Conservation (phyloP, 2,797 vertebrate species). For the Ispidina picta region DNA sequence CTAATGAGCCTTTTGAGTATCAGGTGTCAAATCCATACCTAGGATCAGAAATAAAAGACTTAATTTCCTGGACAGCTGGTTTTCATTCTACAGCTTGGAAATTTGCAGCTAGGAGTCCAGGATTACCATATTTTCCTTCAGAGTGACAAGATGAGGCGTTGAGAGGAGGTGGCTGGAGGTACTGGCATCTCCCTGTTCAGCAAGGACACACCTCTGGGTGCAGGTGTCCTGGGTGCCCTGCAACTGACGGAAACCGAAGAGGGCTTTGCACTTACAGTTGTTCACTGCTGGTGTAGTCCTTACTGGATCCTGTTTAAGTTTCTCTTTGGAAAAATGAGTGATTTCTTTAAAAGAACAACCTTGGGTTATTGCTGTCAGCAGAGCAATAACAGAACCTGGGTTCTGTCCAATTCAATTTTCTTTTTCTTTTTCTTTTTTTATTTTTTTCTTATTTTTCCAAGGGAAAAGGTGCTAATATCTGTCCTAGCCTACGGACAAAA, state of each 20-base stretch:
- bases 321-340: not conserved
- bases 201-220: not conserved
- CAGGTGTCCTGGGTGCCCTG: not conserved
- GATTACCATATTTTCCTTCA: not conserved
- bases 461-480: not conserved
- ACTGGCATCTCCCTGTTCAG: not conserved
- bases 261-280: not conserved
- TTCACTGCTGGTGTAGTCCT: not conserved
- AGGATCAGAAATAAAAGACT: slow-evolving; percentile 10
- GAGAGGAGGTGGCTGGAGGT: not conserved
- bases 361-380: not conserved
- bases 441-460: too few species aligned
- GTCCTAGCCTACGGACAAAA: not conserved
- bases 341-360: not conserved
- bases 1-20: not conserved
- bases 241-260: not conserved
- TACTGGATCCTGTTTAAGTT: not conserved
- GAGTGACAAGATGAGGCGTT: not conserved
- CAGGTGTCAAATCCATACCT: not conserved
- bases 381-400: not conserved
- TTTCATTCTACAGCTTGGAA: slow-evolving; percentile 14
- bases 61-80: slow-evolving; percentile 21
- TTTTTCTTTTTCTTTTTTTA: not conserved
- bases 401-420: not conserved
- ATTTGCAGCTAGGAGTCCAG: not conserved